Conservation (phyloP, 2,888 invertebrate genomes). For the Cheilosia pagana region DNA sequence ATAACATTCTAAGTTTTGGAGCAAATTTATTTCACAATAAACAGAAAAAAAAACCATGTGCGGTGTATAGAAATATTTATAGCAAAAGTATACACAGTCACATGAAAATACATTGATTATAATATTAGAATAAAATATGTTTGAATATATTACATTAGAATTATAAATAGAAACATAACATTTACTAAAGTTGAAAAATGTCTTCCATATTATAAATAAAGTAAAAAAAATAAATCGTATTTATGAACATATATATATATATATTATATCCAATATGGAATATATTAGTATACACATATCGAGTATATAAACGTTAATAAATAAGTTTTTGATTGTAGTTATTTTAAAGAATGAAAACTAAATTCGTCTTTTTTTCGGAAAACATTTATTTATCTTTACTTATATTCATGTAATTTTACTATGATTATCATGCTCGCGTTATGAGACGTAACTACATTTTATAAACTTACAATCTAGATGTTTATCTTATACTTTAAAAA, state of each 20-base stretch:
- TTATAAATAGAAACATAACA: slow-evolving; percentile 59
- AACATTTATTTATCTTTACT: slow-evolving; percentile 32
- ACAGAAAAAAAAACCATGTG: not conserved
- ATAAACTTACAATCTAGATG: slow-evolving; percentile 64
- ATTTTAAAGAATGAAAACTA: slow-evolving; percentile 32
- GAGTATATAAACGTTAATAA: slow-evolving; percentile 54
- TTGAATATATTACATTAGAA: slow-evolving; percentile 55
- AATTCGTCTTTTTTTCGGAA: slow-evolving; percentile 30
- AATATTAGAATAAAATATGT: slow-evolving; percentile 43
- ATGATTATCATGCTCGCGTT: slow-evolving; percentile 31
- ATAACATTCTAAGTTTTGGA: too few species aligned
- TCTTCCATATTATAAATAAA: slow-evolving; percentile 75
- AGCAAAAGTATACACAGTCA: not conserved
- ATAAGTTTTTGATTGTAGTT: slow-evolving; percentile 61
- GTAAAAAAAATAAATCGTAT: slow-evolving; percentile 65
- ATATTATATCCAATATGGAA: slow-evolving; percentile 60
- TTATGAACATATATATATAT: slow-evolving; percentile 49
- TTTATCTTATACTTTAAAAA: slow-evolving; percentile 44
- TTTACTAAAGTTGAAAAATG: slow-evolving; percentile 74
- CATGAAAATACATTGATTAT: slow-evolving; percentile 23
- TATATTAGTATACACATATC: slow-evolving; percentile 69
- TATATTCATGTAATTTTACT: slow-evolving; percentile 44
- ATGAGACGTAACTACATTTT: slow-evolving; percentile 26
- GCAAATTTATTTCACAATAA: too few species aligned
- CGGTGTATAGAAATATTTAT: not conserved